Evolutionary conservation across 2,797 vertebrate genomes (phyloP).

Genomic region (Sebastes minor): DNA sequence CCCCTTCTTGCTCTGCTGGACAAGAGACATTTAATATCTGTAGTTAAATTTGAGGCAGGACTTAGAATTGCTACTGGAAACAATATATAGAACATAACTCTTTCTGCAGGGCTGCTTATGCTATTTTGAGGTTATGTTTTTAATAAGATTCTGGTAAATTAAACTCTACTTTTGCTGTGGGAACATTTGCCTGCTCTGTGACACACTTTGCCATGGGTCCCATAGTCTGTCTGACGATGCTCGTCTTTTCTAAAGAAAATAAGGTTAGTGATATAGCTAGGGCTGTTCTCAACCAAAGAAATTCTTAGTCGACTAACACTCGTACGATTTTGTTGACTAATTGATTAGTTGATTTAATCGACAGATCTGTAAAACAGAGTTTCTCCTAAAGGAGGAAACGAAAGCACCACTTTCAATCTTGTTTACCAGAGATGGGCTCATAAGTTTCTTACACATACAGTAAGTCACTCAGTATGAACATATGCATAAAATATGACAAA

Average conservation of each 20-base stretch:
- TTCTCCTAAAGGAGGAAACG: too few relatives aligned
- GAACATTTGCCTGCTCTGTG: neutral
- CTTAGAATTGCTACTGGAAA: neutral
- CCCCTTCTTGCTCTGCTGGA: neutral
- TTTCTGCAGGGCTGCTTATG: neutral
- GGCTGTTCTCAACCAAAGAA: too few relatives aligned
- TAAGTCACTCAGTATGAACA: too few relatives aligned
- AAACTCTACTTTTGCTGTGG: neutral
- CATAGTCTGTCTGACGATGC: neutral
- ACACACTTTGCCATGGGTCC: neutral
- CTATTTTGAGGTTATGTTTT: neutral
- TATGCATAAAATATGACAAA: too few relatives aligned
- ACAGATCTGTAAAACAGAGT: too few relatives aligned
- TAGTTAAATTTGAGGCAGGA: neutral
- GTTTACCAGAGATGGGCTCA: too few relatives aligned
- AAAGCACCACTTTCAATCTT: too few relatives aligned
- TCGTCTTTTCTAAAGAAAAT: neutral
- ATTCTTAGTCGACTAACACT: too few relatives aligned
- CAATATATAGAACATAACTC: neutral
- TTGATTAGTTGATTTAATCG: too few relatives aligned
- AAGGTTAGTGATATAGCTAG: neutral
- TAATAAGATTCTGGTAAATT: neutral
- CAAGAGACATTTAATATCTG: slow-evolving; percentile 11
- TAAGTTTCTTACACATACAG: too few relatives aligned
- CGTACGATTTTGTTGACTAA: too few relatives aligned